These are phyloP conservation scores for Triplophysa dalaica DNA, from an alignment of 2,113 vertebrate species.

Conservation along the genomic window DNA sequence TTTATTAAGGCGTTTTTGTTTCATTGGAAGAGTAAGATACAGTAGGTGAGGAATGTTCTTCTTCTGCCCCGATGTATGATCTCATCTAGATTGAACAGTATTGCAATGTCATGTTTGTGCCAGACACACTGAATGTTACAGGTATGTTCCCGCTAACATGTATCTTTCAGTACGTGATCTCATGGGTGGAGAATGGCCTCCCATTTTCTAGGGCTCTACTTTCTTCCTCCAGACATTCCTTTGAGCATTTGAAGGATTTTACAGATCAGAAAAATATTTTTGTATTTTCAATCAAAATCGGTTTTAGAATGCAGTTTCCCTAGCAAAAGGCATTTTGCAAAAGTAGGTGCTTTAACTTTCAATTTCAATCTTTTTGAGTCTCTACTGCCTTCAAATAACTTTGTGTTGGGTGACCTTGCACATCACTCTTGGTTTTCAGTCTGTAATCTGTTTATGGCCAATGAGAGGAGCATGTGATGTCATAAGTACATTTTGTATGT, in stretches of 20 bases:
- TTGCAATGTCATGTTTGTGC: slow-evolving; percentile 42
- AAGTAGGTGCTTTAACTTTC: not conserved
- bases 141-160: not conserved
- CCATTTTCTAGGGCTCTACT: slow-evolving; percentile 28
- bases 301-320: slow-evolving; percentile 46
- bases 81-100: slow-evolving; percentile 43
- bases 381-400: slow-evolving; percentile 37
- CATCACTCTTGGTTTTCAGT: slow-evolving; percentile 35
- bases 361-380: slow-evolving; percentile 20
- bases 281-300: slow-evolving; percentile 29
- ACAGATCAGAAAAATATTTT: slow-evolving; percentile 28
- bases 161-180: slow-evolving; percentile 6
- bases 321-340: slow-evolving; percentile 11
- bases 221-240: slow-evolving; percentile 55
- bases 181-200: slow-evolving; percentile 22
- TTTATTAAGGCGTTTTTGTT: slow-evolving; percentile 50
- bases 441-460: slow-evolving; percentile 45
- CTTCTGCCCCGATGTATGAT: slow-evolving; percentile 29
- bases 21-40: slow-evolving; percentile 24
- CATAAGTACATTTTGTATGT: slow-evolving; percentile 19
- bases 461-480: slow-evolving; percentile 7
- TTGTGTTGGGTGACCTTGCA: slow-evolving; percentile 33
- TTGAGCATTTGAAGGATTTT: slow-evolving; percentile 48
- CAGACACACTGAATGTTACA: slow-evolving; percentile 14
- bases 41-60: slow-evolving; percentile 24